Evolutionary conservation across 1,140 invertebrate genomes (phyloP).

Genomic region (Theocolax elegans): DNA sequence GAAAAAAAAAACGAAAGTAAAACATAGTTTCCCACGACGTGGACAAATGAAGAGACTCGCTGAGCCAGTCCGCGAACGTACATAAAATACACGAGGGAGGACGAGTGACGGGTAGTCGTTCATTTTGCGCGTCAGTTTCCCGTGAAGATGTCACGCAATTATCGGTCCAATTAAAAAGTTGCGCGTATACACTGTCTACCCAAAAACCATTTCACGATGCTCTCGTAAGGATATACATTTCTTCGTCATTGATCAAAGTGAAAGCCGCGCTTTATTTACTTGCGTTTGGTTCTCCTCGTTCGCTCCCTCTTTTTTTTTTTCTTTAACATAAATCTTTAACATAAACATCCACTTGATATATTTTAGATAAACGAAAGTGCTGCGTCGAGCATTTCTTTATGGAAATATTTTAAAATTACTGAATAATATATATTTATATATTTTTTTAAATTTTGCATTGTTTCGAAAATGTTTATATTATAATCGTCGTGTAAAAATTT

Average conservation of each 20-base stretch:
- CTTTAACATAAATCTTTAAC: background rate
- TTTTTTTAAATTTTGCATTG: too few relatives aligned
- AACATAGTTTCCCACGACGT: background rate
- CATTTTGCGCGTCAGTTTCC: background rate
- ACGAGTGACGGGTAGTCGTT: background rate
- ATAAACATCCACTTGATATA: too few relatives aligned
- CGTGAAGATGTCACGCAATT: background rate
- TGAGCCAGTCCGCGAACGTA: background rate
- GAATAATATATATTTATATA: too few relatives aligned
- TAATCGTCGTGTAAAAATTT: too few relatives aligned
- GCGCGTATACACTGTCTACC: background rate
- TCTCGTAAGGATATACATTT: background rate
- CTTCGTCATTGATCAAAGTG: conserved; percentile 4
- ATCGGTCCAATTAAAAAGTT: conserved; percentile 1
- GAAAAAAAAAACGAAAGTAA: background rate
- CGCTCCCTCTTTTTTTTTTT: background rate
- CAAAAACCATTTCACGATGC: background rate
- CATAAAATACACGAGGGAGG: too few relatives aligned
- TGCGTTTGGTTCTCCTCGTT: background rate
- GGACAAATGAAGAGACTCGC: conserved; percentile 6
- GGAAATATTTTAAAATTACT: too few relatives aligned
- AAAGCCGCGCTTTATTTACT: background rate
- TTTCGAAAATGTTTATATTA: too few relatives aligned
- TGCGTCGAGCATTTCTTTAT: too few relatives aligned
- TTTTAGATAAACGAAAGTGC: too few relatives aligned